Conservation (phyloP, 2,888 invertebrate species). For the Melanostoma mellinum region DNA sequence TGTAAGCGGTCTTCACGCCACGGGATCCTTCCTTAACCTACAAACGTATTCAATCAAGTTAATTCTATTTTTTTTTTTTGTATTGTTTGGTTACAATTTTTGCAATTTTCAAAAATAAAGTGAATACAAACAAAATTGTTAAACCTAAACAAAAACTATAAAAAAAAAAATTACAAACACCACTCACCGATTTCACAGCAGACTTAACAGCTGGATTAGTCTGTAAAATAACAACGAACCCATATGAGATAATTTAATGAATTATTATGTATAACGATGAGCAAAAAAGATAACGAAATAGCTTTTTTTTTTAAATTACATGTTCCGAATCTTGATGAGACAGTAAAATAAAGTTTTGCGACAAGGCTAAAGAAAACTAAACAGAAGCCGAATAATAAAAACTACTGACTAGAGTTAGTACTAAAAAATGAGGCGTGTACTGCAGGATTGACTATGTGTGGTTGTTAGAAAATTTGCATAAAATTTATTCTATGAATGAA, state of each 20-base stretch:
- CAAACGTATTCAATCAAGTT: constrained; percentile 81
- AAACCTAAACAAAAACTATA: constrained; percentile 20
- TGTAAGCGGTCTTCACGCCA: constrained; percentile 90
- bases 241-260: constrained; percentile 68
- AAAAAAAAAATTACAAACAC: constrained; percentile 69
- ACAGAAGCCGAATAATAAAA: too few species aligned
- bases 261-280: constrained; percentile 59
- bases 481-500: too few species aligned
- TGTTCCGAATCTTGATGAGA: background rate
- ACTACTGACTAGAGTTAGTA: too few species aligned
- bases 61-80: background rate
- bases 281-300: constrained; percentile 50
- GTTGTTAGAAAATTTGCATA: too few species aligned
- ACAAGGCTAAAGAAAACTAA: too few species aligned
- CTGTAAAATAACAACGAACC: constrained; percentile 84
- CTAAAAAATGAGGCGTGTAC: too few species aligned
- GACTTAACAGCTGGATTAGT: constrained; percentile 96
- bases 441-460: too few species aligned
- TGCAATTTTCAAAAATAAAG: constrained; percentile 22
- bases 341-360: too few species aligned
- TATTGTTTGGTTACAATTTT: background rate
- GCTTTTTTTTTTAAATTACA: constrained; percentile 27
- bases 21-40: constrained; percentile 89
- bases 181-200: constrained; percentile 96
- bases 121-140: constrained; percentile 38